Percentiles rank a stretch among this genome's conserved stretches.
Evolutionary conservation across 2,888 invertebrate species (phyloP).

Genomic region (Drosophila suboccidentalis): DNA sequence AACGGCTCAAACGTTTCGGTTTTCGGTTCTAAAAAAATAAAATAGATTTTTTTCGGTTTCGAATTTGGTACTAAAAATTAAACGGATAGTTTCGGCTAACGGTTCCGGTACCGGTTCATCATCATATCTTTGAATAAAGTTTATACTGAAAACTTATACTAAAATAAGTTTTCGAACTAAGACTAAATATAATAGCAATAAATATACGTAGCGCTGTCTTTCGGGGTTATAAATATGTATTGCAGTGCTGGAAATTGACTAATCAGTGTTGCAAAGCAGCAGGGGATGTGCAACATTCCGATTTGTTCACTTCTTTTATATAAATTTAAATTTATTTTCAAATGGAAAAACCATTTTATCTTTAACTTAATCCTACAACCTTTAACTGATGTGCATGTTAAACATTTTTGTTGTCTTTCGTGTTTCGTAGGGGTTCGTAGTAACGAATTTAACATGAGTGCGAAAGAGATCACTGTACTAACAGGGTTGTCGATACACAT

Average conservation of each 20-base stretch:
- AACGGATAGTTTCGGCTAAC: too few relatives aligned
- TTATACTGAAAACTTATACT: too few relatives aligned
- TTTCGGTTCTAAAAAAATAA: too few relatives aligned
- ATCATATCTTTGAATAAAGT: too few relatives aligned
- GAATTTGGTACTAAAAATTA: too few relatives aligned
- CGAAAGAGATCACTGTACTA: slow-evolving; percentile 38
- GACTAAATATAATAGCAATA: too few relatives aligned
- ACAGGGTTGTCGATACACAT: slow-evolving; percentile 52
- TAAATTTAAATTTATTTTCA: slow-evolving; percentile 10
- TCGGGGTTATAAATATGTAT: too few relatives aligned
- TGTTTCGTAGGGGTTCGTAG: slow-evolving; percentile 20
- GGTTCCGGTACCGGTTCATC: too few relatives aligned
- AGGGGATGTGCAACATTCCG: slow-evolving; percentile 32
- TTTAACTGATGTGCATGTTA: background rate
- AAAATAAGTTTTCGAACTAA: too few relatives aligned
- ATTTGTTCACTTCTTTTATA: background rate
- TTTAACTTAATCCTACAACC: background rate
- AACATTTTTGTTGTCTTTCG: background rate
- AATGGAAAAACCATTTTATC: background rate
- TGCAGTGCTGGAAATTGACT: background rate
- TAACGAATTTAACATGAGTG: slow-evolving; percentile 20
- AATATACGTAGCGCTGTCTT: too few relatives aligned
- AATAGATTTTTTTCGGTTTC: too few relatives aligned
- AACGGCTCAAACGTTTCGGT: too few relatives aligned
- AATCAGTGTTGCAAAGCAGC: slow-evolving; percentile 9